A percentile compares a stretch with the other conserved stretches of the same genome.
These are phyloP conservation scores for Kryptolebias marmoratus DNA, from an alignment of 2,113 vertebrate species.

Conservation along the genomic window DNA sequence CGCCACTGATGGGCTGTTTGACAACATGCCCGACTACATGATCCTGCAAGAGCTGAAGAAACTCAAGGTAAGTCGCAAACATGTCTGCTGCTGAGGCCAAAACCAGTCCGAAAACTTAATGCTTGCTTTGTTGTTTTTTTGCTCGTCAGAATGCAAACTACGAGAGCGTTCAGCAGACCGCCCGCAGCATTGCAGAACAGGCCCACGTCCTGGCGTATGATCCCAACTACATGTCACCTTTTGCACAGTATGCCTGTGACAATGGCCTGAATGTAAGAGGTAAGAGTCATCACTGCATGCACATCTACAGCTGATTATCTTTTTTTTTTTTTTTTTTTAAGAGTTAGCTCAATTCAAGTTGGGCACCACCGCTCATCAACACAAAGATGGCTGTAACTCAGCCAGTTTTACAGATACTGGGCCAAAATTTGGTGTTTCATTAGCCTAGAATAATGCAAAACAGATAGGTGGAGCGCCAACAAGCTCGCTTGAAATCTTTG, in stretches of 20 bases:
- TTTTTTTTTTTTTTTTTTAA: no score
- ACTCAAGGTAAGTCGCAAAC: constrained; percentile 84
- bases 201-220: constrained; percentile 97
- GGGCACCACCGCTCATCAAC: no score
- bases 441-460: no score
- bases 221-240: constrained; percentile 99
- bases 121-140: constrained; percentile 1
- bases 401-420: no score
- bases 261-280: constrained; percentile 98
- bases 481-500: no score
- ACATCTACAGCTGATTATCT: no score
- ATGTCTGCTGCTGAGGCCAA: not conserved
- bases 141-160: constrained; percentile 91
- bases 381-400: no score
- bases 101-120: not conserved
- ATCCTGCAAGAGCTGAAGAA: constrained; percentile 98
- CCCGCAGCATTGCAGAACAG: constrained; percentile 95
- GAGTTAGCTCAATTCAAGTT: no score
- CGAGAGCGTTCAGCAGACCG: constrained; percentile 96
- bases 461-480: no score
- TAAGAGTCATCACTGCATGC: constrained; percentile 60
- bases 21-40: constrained; percentile 99
- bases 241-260: constrained; percentile 98
- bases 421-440: no score
- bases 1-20: constrained; percentile 95